Percentiles rank a stretch among this genome's conserved stretches.
Evolutionary conservation across 2,888 invertebrate genomes (phyloP).

Genomic region (Ferdinandea cuprea): DNA sequence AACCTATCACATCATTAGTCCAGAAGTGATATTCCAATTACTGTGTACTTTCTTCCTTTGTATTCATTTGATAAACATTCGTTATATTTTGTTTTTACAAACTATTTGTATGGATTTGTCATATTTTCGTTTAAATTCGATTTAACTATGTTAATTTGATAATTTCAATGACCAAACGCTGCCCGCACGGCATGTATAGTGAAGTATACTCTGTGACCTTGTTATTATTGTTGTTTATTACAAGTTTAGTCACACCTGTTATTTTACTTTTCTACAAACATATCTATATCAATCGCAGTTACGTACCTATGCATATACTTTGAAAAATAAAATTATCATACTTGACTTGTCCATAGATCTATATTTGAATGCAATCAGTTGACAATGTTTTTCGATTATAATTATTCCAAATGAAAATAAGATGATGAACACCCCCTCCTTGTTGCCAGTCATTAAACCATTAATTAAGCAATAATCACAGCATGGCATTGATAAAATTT

Average conservation of each 20-base stretch:
- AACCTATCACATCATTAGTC: background rate
- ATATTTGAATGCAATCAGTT: background rate
- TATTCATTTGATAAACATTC: background rate
- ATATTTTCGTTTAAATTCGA: background rate
- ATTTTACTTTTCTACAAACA: background rate
- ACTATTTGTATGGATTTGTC: background rate
- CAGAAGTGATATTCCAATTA: background rate
- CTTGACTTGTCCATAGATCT: background rate
- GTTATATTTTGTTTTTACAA: background rate
- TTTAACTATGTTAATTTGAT: background rate
- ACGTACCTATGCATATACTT: too few species aligned
- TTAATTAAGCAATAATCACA: too few species aligned
- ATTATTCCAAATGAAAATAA: too few species aligned
- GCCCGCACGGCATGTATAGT: background rate
- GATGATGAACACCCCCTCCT: too few species aligned
- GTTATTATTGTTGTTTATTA: conserved; percentile 47
- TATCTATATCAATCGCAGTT: background rate
- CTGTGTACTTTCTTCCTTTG: background rate
- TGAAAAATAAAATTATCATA: background rate
- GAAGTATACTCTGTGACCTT: conserved; percentile 28
- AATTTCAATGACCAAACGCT: background rate
- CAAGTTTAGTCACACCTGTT: conserved; percentile 53
- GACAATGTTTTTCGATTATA: background rate
- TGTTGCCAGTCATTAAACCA: too few species aligned
- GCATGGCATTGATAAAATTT: too few species aligned